These are phyloP conservation scores for Lordiphosa clarofinis DNA, from an alignment of 1,140 invertebrate genomes.

Conservation along the genomic window DNA sequence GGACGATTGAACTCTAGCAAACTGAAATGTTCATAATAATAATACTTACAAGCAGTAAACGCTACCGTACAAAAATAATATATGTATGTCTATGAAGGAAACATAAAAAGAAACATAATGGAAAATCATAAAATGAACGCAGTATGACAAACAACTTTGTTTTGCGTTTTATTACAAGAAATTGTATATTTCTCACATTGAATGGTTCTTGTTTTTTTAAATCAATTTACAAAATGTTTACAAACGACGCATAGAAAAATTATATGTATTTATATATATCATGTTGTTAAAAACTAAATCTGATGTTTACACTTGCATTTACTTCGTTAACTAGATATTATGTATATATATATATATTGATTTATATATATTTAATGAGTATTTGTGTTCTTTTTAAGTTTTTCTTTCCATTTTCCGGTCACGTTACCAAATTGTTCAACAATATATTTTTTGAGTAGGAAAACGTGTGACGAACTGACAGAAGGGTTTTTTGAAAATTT, in stretches of 20 bases:
- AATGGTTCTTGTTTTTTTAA: conserved; percentile 44
- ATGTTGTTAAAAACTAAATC: conserved; percentile 30
- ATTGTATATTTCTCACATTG: conserved; percentile 71
- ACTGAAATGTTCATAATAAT: conserved; percentile 14
- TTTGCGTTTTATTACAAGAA: conserved; percentile 74
- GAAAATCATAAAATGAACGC: conserved; percentile 32
- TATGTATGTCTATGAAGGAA: conserved; percentile 4
- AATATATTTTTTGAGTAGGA: conserved; percentile 37
- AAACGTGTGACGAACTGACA: conserved; percentile 5
- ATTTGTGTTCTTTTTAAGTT: conserved; percentile 46
- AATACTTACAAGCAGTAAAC: conserved; percentile 69
- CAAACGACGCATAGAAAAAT: conserved; percentile 65
- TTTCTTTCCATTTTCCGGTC: conserved; percentile 23
- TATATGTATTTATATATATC: conserved; percentile 51
- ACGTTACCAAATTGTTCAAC: conserved; percentile 66
- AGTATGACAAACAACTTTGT: conserved; percentile 56
- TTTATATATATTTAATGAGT: conserved; percentile 56
- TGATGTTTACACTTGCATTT: conserved; percentile 48
- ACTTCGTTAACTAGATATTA: conserved; percentile 21
- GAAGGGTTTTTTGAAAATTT: conserved; percentile 53
- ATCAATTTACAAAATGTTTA: conserved; percentile 70
- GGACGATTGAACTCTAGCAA: conserved; percentile 13
- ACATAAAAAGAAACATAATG: conserved; percentile 20
- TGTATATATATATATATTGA: conserved; percentile 48
- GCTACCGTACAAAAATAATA: conserved; percentile 37